Evolutionary conservation across 2,888 invertebrate species (phyloP).

Genomic region (Drosophila subquinaria): DNA sequence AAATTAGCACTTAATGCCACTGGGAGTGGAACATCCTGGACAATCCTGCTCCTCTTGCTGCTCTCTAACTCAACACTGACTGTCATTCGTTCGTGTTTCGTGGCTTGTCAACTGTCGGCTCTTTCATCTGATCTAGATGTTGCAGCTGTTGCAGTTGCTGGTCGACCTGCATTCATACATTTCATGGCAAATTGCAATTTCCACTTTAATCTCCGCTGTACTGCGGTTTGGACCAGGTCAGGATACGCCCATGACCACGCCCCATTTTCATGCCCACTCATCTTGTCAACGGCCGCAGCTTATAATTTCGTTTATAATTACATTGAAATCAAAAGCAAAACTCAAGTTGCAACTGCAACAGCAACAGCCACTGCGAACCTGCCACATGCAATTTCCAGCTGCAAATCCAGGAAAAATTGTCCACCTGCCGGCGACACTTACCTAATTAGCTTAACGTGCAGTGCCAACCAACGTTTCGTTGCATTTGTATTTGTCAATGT

Average conservation of each 20-base stretch:
- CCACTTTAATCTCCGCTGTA: conserved; percentile 78
- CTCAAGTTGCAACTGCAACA: conserved; percentile 40
- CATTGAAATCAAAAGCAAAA: conserved; percentile 60
- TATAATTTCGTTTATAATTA: conserved; percentile 80
- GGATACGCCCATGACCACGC: conserved; percentile 1
- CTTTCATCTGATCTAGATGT: conserved; percentile 6
- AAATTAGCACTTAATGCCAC: conserved; percentile 75
- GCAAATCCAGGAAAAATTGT: conserved; percentile 53
- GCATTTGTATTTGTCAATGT: conserved; percentile 25
- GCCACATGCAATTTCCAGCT: conserved; percentile 30
- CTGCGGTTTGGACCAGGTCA: conserved; percentile 24
- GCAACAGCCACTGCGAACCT: conserved; percentile 14
- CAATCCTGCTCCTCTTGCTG: too few species aligned
- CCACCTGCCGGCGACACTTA: conserved; percentile 72
- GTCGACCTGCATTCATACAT: conserved; percentile 58
- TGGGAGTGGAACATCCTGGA: conserved; percentile 23
- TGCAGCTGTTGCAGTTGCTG: conserved; percentile 17
- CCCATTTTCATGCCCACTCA: conserved; percentile 1
- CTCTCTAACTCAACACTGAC: conserved; percentile 1
- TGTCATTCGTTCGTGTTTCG: conserved; percentile 39
- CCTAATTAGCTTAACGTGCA: conserved; percentile 68
- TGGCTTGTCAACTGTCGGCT: conserved; percentile 27
- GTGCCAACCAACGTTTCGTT: conserved; percentile 46
- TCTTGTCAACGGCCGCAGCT: conserved; percentile 63
- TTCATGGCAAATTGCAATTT: conserved; percentile 77